Conservation (phyloP, 2,797 vertebrate species). For the Propithecus deckenii region DNA sequence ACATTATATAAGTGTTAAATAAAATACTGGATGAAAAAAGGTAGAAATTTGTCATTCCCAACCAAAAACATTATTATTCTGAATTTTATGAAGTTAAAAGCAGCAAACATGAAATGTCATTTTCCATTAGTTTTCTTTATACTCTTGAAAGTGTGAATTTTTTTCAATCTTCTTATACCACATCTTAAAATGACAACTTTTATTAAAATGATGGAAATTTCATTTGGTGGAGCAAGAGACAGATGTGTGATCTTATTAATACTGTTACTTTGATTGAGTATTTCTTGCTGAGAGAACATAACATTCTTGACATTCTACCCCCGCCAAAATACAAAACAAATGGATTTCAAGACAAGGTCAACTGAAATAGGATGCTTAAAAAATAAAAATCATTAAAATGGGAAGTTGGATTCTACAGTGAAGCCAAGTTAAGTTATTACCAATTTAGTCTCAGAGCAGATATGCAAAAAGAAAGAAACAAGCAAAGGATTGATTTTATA, state of each 20-base stretch:
- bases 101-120: background rate
- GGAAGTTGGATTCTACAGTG: background rate
- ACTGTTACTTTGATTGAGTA: conserved; percentile 3
- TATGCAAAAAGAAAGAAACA: background rate
- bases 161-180: background rate
- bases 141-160: background rate
- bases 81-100: conserved; percentile 30
- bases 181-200: conserved; percentile 28
- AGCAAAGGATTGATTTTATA: background rate
- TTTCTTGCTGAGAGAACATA: conserved; percentile 22
- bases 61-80: conserved; percentile 33
- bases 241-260: conserved; percentile 42
- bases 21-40: conserved; percentile 1
- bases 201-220: conserved; percentile 42
- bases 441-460: background rate
- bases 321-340: background rate
- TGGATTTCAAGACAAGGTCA: conserved; percentile 3
- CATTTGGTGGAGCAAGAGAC: background rate
- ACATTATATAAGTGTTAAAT: background rate
- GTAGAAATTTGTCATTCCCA: background rate
- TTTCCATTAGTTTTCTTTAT: conserved; percentile 7
- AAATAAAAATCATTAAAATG: conserved; percentile 25
- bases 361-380: background rate
- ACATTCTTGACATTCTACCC: background rate
- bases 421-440: background rate